phyloP scores from a whole-genome alignment of 2,888 invertebrate species.

The Cheilosia variabilis region DNA sequence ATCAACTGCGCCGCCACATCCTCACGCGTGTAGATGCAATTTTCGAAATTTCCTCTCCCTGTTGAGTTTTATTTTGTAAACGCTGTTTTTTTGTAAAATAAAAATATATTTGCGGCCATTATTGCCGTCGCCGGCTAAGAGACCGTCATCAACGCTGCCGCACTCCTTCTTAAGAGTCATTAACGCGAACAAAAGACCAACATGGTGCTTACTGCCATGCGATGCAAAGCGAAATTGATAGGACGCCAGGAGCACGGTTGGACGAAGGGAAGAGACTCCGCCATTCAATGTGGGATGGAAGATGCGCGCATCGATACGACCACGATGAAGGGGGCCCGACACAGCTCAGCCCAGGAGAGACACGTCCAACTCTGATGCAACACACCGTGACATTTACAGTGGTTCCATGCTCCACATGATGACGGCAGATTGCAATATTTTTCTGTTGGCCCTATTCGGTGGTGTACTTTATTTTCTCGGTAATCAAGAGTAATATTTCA shows the following conservation, averaged over 20 bases:
- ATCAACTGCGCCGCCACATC: slow-evolving; percentile 56
- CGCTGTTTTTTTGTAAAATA: slow-evolving; percentile 11
- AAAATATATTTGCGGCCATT: slow-evolving; percentile 47
- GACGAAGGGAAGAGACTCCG: slow-evolving; percentile 3
- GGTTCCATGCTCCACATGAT: neutral
- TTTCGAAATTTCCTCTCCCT: slow-evolving; percentile 45
- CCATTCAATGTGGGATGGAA: neutral
- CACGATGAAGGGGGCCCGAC: neutral
- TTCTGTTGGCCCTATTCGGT: slow-evolving; percentile 47
- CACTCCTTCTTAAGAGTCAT: slow-evolving; percentile 69
- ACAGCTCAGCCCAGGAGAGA: slow-evolving; percentile 3
- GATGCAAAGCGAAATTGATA: slow-evolving; percentile 59
- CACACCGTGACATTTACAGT: slow-evolving; percentile 68
- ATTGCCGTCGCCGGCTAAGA: slow-evolving; percentile 38
- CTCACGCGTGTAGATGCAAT: slow-evolving; percentile 57
- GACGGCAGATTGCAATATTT: slow-evolving; percentile 49
- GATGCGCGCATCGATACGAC: slow-evolving; percentile 68
- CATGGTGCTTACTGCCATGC: slow-evolving; percentile 59
- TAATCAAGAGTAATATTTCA: slow-evolving; percentile 72
- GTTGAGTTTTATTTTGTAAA: slow-evolving; percentile 14
- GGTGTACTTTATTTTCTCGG: slow-evolving; percentile 22
- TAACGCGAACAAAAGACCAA: slow-evolving; percentile 72
- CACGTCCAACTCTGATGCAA: slow-evolving; percentile 62
- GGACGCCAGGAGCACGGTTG: slow-evolving; percentile 29
- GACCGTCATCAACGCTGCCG: slow-evolving; percentile 32